Conservation (phyloP, 1,140 invertebrate genomes). For the Drosophila orena region DNA sequence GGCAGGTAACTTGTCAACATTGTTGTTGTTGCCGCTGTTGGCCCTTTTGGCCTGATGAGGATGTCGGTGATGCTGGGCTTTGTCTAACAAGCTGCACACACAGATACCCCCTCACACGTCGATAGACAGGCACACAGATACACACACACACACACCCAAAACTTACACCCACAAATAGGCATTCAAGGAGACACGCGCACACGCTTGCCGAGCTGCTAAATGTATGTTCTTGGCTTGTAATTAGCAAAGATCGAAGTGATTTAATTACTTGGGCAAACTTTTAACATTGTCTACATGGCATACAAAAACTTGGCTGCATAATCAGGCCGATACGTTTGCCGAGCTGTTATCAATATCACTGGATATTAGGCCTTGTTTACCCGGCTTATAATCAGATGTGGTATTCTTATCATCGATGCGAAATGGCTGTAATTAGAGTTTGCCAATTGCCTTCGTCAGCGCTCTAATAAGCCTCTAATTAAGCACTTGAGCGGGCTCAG, state of each 20-base stretch:
- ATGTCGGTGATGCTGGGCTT: slow-evolving; percentile 45
- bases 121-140: background rate
- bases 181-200: slow-evolving; percentile 18
- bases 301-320: slow-evolving; percentile 73
- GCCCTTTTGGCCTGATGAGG: slow-evolving; percentile 47
- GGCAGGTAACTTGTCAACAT: slow-evolving; percentile 82
- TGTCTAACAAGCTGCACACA: slow-evolving; percentile 71
- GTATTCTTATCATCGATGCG: slow-evolving; percentile 71
- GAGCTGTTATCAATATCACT: slow-evolving; percentile 47
- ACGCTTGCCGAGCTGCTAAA: slow-evolving; percentile 36
- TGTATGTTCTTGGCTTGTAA: slow-evolving; percentile 73
- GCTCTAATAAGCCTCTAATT: slow-evolving; percentile 72
- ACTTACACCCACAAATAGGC: background rate
- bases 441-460: slow-evolving; percentile 53
- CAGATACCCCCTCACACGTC: slow-evolving; percentile 7
- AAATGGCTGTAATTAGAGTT: slow-evolving; percentile 79
- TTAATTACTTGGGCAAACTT: slow-evolving; percentile 82
- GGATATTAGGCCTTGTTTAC: slow-evolving; percentile 37
- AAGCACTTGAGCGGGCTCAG: slow-evolving; percentile 19
- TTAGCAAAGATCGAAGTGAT: slow-evolving; percentile 83
- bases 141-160: background rate
- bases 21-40: slow-evolving; percentile 63
- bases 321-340: slow-evolving; percentile 55
- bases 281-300: slow-evolving; percentile 80
- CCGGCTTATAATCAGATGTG: slow-evolving; percentile 40